Conservation (phyloP, 2,888 invertebrate species). For the Abrostola triplasia region DNA sequence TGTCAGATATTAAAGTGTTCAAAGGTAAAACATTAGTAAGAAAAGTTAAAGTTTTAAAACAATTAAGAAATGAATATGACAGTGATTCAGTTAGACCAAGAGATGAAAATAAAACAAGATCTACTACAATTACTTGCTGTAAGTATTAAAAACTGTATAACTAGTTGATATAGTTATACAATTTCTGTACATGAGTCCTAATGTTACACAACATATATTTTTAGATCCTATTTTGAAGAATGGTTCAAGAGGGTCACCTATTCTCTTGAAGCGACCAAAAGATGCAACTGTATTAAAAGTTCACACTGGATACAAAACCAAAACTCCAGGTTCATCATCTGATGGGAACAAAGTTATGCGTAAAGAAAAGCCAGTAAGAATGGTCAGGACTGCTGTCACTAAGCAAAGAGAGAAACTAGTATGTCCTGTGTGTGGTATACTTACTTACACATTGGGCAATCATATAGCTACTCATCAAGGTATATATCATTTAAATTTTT, state of each 20-base stretch:
- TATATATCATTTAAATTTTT: too few species aligned
- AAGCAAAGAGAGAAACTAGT: conserved; percentile 84
- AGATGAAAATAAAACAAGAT: conserved; percentile 66
- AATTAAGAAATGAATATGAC: conserved; percentile 69
- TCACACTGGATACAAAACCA: conserved; percentile 70
- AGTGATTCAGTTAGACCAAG: conserved; percentile 44
- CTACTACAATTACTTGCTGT: conserved; percentile 86
- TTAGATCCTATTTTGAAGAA: conserved; percentile 83
- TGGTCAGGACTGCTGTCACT: conserved; percentile 66
- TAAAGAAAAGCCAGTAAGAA: conserved; percentile 70
- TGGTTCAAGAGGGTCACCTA: conserved; percentile 80
- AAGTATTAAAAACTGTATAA: conserved; percentile 58
- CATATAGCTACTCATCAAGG: conserved; percentile 86
- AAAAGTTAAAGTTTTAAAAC: conserved; percentile 78
- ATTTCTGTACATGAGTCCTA: neutral
- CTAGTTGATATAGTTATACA: neutral
- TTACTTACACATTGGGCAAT: conserved; percentile 82
- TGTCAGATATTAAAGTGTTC: conserved; percentile 80
- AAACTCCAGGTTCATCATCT: conserved; percentile 46
- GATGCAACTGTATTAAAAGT: conserved; percentile 82
- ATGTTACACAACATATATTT: conserved; percentile 33
- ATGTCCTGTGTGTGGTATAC: conserved; percentile 85
- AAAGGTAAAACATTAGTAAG: conserved; percentile 78
- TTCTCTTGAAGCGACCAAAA: conserved; percentile 81
- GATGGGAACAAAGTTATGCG: conserved; percentile 57